A percentile compares a stretch with the other conserved stretches of the same genome.
Conservation (phyloP, 2,113 vertebrate genomes). For the Anguilla rostrata region DNA sequence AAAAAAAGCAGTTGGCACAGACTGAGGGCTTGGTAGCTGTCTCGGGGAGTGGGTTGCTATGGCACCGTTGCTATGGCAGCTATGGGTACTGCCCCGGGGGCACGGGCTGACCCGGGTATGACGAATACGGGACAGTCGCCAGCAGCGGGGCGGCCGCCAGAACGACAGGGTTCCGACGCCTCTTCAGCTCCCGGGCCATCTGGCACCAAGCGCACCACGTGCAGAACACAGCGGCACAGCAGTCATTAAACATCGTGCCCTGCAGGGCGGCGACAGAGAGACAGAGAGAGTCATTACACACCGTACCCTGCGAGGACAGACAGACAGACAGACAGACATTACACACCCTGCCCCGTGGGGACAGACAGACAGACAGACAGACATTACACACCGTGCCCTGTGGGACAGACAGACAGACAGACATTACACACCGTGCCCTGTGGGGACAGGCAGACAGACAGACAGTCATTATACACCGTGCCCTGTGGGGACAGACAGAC, state of each 20-base stretch:
- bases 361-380: too few species aligned
- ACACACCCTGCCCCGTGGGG: too few species aligned
- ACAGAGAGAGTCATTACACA: neutral
- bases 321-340: neutral
- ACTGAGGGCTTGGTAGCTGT: neutral
- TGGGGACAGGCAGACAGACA: too few species aligned
- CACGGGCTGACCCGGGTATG: neutral
- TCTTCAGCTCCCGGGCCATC: slow-evolving; percentile 53
- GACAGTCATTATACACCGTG: too few species aligned
- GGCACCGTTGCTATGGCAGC: neutral
- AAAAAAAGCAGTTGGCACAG: too few species aligned
- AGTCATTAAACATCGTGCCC: slow-evolving; percentile 56
- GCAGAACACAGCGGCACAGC: slow-evolving; percentile 44
- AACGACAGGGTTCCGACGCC: slow-evolving; percentile 7
- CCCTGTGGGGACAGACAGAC: too few species aligned
- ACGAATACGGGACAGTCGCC: neutral
- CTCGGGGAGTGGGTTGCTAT: neutral
- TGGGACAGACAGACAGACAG: too few species aligned
- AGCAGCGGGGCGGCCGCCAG: neutral
- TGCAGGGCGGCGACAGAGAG: slow-evolving; percentile 13
- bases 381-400: too few species aligned
- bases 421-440: too few species aligned
- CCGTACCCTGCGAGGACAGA: too few species aligned
- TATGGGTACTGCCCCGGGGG: neutral
- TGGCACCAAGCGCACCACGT: slow-evolving; percentile 51